Evolutionary conservation across 1,140 invertebrate species (phyloP), one percentile per base, ranked within the genome.

Genomic region (Papilio polytes): DNA sequence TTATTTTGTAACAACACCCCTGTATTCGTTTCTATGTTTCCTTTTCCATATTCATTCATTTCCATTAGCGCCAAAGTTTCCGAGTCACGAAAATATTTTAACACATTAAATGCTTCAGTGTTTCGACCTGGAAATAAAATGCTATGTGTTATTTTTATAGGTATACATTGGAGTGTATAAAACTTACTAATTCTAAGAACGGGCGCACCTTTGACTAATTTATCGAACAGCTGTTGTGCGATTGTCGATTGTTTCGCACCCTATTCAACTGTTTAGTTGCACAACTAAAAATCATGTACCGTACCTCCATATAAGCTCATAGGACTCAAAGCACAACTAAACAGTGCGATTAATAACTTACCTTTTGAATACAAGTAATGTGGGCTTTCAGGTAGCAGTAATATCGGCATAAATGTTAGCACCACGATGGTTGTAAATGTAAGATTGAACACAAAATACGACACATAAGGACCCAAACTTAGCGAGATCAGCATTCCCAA

Each of bases 311-410:
- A 26, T 26, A 26, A 26, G 26, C 26, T 26, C 26, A 26, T 26
- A 26, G 26, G 26, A 26, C 1, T 26, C 26, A 1, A 26, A n/a
- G n/a, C n/a, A n/a, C n/a, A 26, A 26, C 26, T 26, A 26, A 26
- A 26, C 26, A 1, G 26, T 26, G 26, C 26, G 26, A 26, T 26
- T 15, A 44, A 74, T 8, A 59, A 80, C 56, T 72, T 84, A 86
- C 88, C 88, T 86, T 86, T 88, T 22, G 81, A 81, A 76, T 85
- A 84, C 66, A 88, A 82, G 41, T 59, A 86, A 66, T 84, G 85
- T 0, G 88, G 88, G 20, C 82, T 85, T 1, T 90, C 87, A 13
- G 86, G 88, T 12, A 90, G 10, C 7, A 90, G 85, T 0, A 87
- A 0, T 53, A 86, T 18, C 0, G 86, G 86, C 15, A 86, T 13